phyloP scores from a whole-genome alignment of 2,113 vertebrate species.

The Glaucomys volans region DNA sequence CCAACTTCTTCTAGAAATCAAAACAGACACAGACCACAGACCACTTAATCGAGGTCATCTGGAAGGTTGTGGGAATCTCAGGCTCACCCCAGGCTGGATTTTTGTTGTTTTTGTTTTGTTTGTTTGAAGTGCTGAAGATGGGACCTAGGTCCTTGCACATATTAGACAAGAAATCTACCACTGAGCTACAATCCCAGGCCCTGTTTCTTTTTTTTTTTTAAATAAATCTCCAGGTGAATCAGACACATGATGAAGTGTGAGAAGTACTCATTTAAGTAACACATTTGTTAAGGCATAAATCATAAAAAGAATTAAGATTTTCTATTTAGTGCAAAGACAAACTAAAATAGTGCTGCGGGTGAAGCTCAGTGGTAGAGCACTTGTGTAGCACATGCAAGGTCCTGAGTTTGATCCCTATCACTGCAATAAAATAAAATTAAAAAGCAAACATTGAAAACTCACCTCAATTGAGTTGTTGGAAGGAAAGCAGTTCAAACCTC shows the following conservation, averaged over 20 bases:
- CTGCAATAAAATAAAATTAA: background rate
- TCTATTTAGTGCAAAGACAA: background rate
- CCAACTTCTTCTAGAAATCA: background rate
- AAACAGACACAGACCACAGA: background rate
- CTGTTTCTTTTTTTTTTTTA: background rate
- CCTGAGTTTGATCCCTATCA: background rate
- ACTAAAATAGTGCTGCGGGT: background rate
- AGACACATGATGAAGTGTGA: background rate
- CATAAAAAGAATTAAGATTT: background rate
- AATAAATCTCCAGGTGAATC: background rate
- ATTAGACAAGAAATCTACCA: background rate
- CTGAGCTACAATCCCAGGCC: background rate
- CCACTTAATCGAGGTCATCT: background rate
- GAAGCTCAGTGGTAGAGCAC: background rate
- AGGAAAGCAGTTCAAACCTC: background rate
- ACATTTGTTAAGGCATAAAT: background rate
- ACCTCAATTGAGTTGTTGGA: background rate
- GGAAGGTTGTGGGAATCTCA: background rate
- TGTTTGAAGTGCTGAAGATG: background rate
- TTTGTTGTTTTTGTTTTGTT: background rate
- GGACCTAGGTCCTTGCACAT: background rate
- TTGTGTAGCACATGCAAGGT: rapidly evolving
- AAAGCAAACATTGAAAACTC: background rate
- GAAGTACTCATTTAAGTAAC: background rate
- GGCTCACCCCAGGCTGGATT: background rate